Conservation (phyloP, 2,113 vertebrate species). For the Pluvianellus socialis region DNA sequence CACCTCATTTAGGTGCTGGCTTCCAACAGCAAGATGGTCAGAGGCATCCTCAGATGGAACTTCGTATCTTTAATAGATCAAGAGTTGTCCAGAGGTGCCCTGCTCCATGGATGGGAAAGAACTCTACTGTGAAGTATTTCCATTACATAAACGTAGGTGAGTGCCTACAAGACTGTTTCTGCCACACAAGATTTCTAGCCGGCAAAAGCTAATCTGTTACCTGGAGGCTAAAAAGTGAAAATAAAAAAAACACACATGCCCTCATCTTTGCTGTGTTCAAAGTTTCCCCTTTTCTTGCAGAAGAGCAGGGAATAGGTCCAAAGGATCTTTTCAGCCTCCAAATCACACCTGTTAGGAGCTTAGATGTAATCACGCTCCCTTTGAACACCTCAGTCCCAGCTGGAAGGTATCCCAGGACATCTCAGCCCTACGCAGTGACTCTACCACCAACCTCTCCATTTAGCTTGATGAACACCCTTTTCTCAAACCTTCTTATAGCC, state of each 20-base stretch:
- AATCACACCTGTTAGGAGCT: neutral
- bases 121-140: neutral
- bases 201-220: neutral
- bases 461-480: neutral
- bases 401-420: neutral
- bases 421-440: neutral
- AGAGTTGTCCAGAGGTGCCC: neutral
- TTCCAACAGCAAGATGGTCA: neutral
- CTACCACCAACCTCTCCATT: neutral
- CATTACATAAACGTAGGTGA: neutral
- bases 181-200: neutral
- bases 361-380: fast-evolving
- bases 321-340: neutral
- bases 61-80: neutral
- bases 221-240: neutral
- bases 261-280: neutral
- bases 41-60: neutral
- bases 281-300: neutral
- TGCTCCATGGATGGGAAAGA: neutral
- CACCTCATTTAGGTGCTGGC: neutral
- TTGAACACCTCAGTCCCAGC: neutral
- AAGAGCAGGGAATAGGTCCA: fast-evolving
- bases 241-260: fast-evolving
- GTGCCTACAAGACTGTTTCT: neutral
- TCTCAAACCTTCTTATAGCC: neutral